Conservation (phyloP, 2,888 invertebrate species). For the Drosophila leonis region DNA sequence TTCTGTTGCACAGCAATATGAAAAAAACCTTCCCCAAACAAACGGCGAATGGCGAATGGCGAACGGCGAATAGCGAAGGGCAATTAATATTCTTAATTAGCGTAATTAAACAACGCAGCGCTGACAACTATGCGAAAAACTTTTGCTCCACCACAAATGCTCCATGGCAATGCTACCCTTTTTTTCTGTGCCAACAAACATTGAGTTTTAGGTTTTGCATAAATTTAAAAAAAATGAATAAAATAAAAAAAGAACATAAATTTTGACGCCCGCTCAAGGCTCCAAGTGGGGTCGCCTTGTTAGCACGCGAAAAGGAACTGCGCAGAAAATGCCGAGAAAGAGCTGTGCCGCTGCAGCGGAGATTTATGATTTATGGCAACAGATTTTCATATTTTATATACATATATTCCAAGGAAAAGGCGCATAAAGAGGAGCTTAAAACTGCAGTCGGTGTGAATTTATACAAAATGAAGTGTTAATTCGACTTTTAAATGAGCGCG, state of each 20-base stretch:
- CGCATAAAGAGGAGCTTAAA: constrained; percentile 1
- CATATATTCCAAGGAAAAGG: constrained; percentile 8
- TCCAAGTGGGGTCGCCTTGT: constrained; percentile 50
- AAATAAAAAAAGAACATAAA: constrained; percentile 68
- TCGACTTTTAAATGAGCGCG: constrained; percentile 11
- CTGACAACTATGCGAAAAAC: constrained; percentile 84
- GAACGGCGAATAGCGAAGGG: constrained; percentile 44
- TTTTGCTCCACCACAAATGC: constrained; percentile 51
- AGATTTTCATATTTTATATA: constrained; percentile 30
- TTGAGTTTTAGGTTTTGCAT: constrained; percentile 32
- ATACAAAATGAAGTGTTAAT: constrained; percentile 79
- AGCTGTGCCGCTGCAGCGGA: constrained; percentile 48
- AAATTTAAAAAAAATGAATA: background rate
- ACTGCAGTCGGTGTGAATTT: constrained; percentile 52
- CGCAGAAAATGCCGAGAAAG: constrained; percentile 32
- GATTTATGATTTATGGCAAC: constrained; percentile 77
- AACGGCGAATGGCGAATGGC: background rate
- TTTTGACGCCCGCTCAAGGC: constrained; percentile 72
- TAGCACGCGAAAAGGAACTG: constrained; percentile 61
- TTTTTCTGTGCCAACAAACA: constrained; percentile 39
- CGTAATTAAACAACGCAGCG: constrained; percentile 84
- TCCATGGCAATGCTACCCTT: constrained; percentile 36
- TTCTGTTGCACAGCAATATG: constrained; percentile 35
- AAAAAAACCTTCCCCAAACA: constrained; percentile 33
- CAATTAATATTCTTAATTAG: constrained; percentile 85